phyloP scores from a whole-genome alignment of 1,140 invertebrate species.

The Neomicropteryx cornuta region DNA sequence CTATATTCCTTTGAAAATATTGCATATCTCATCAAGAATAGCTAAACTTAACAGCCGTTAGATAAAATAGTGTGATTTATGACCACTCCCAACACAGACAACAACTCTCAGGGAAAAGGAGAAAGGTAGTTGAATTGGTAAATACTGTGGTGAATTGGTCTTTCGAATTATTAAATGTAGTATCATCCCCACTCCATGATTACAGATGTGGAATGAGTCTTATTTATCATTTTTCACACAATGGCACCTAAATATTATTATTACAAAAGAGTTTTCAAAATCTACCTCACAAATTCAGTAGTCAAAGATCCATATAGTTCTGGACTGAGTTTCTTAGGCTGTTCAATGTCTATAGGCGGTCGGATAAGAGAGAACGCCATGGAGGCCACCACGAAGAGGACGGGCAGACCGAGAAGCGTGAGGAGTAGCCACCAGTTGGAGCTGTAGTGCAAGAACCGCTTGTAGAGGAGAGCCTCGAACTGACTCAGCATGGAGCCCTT shows the following conservation, averaged over 20 bases:
- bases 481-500: constrained; percentile 23
- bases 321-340: constrained; percentile 37
- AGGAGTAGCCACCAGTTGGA: constrained; percentile 48
- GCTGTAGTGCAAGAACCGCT: constrained; percentile 45
- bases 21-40: too few species aligned
- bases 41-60: too few species aligned
- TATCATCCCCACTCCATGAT: too few species aligned
- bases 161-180: too few species aligned
- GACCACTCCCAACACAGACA: too few species aligned
- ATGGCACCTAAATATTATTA: constrained; percentile 4
- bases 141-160: too few species aligned
- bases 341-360: constrained; percentile 49
- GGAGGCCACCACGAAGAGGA: constrained; percentile 48
- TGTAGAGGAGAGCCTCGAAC: constrained; percentile 36
- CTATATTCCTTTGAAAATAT: too few species aligned
- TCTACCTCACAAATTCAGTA: constrained; percentile 12
- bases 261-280: constrained; percentile 3
- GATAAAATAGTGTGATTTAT: too few species aligned
- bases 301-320: constrained; percentile 37
- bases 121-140: too few species aligned
- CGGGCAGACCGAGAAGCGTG: constrained; percentile 48
- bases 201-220: too few species aligned
- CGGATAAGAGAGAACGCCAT: constrained; percentile 57
- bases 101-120: too few species aligned
- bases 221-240: too few species aligned